Conservation (phyloP, 30 jellyfish, hydroid and myxozoan genomes). For the Rhopilema esculentum region DNA sequence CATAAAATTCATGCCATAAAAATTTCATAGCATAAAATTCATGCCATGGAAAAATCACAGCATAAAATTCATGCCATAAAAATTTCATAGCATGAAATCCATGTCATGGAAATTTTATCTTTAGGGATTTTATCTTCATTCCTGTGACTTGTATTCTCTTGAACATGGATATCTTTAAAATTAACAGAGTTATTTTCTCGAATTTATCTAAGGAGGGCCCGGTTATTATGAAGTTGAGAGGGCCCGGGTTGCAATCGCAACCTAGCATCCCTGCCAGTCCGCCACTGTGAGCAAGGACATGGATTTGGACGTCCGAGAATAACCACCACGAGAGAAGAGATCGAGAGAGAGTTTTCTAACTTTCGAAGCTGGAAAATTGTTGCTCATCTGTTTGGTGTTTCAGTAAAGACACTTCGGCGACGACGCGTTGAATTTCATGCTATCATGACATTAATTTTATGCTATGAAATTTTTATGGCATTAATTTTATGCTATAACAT, state of each 20-base stretch:
- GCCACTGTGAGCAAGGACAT: background rate
- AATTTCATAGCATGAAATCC: background rate
- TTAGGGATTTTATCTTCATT: background rate
- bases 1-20: background rate
- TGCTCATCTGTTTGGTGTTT: background rate
- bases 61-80: background rate
- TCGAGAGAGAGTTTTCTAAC: background rate
- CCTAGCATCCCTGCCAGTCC: background rate
- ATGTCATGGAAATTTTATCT: background rate
- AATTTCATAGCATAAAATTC: background rate
- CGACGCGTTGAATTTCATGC: background rate
- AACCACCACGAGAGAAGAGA: background rate
- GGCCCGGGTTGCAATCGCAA: slow-evolving; percentile 1
- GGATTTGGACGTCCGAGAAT: background rate
- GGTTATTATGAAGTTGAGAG: slow-evolving; percentile 6
- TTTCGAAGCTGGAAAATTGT: background rate
- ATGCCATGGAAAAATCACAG: background rate
- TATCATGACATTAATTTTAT: too few relatives aligned
- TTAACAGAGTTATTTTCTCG: too few relatives aligned
- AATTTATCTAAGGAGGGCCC: background rate
- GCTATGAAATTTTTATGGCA: too few relatives aligned
- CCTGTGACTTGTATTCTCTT: background rate
- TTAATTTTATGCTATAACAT: too few relatives aligned
- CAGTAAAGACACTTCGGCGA: background rate
- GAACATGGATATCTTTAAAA: too few relatives aligned